phyloP scores from a whole-genome alignment of 1,140 invertebrate species.

The Drosophila melanica region DNA sequence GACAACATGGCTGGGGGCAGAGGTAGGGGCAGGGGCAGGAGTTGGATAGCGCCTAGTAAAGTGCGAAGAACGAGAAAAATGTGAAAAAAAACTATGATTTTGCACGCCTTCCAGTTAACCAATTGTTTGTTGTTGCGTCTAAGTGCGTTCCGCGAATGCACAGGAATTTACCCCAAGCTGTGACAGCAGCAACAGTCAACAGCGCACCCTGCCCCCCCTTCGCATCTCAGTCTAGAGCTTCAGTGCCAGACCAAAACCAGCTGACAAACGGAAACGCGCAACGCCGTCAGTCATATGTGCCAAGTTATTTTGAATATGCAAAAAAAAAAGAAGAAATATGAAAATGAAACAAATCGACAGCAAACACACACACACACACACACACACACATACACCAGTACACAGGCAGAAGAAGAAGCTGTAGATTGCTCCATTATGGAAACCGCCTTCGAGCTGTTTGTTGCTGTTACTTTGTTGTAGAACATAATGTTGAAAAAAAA shows the following conservation, averaged over 20 bases:
- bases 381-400: neutral
- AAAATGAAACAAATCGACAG: constrained; percentile 43
- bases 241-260: constrained; percentile 47
- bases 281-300: constrained; percentile 72
- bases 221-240: neutral
- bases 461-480: constrained; percentile 76
- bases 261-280: constrained; percentile 76
- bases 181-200: constrained; percentile 50
- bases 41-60: constrained; percentile 55
- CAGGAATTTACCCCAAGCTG: constrained; percentile 75
- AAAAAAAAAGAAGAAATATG: constrained; percentile 54
- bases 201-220: neutral
- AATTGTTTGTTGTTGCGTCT: constrained; percentile 72
- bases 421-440: constrained; percentile 68
- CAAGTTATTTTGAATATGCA: constrained; percentile 81
- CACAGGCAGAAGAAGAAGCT: constrained; percentile 15
- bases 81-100: constrained; percentile 41
- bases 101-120: constrained; percentile 73
- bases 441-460: constrained; percentile 21
- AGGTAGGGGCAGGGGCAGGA: neutral
- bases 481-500: constrained; percentile 47
- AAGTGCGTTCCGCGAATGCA: constrained; percentile 68
- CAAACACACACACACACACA: neutral
- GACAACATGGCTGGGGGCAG: neutral
- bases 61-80: constrained; percentile 56